These are phyloP conservation scores for Cichladusa arquata DNA, from an alignment of 2,113 vertebrate species.

Conservation along the genomic window DNA sequence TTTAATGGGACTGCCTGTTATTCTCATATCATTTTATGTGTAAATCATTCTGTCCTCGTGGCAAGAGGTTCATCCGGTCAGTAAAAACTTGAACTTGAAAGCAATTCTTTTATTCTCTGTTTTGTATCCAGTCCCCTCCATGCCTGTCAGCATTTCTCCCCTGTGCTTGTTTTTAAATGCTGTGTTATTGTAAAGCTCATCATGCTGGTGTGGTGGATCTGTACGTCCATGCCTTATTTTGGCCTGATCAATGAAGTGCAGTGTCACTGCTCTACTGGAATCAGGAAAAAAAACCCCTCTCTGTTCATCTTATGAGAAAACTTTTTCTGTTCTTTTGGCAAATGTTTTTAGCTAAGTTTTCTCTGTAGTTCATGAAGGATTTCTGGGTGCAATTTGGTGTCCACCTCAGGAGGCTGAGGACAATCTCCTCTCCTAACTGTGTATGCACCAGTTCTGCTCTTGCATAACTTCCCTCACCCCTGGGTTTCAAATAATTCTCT, in stretches of 20 bases:
- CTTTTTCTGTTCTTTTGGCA: neutral
- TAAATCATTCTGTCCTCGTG: neutral
- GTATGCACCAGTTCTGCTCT: neutral
- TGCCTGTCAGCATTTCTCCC: neutral
- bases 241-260: neutral
- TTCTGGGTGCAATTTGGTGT: neutral
- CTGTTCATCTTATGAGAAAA: neutral
- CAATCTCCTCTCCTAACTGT: neutral
- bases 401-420: neutral
- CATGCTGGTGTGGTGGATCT: neutral
- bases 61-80: neutral
- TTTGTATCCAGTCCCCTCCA: neutral
- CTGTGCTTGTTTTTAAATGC: neutral
- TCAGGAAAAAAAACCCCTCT: neutral
- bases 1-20: neutral
- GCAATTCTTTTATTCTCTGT: neutral
- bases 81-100: neutral
- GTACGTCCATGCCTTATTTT: rapidly evolving
- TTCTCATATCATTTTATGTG: rapidly evolving
- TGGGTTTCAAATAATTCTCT: neutral
- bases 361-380: neutral
- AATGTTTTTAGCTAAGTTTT: neutral
- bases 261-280: neutral
- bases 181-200: neutral
- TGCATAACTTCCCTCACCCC: neutral